These are phyloP conservation scores for Argyrosomus regius DNA, from an alignment of 2,797 vertebrate species.

Conservation along the genomic window DNA sequence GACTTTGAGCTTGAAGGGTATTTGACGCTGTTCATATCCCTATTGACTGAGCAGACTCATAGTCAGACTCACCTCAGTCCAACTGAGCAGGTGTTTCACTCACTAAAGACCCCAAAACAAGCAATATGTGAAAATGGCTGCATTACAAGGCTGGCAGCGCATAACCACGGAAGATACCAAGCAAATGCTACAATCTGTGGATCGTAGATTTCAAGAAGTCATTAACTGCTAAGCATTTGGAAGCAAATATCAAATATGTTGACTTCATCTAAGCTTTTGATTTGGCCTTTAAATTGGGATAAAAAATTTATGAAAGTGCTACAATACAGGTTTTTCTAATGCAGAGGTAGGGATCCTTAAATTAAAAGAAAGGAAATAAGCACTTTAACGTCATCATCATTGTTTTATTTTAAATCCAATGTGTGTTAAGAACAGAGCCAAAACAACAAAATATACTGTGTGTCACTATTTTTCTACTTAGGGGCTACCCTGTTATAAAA, in stretches of 20 bases:
- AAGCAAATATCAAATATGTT: conserved; percentile 1
- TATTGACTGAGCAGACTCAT: neutral
- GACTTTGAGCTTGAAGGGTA: conserved; percentile 21
- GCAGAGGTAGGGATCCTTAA: neutral
- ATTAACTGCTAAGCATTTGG: conserved; percentile 15
- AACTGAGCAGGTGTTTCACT: conserved; percentile 56
- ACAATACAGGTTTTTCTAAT: neutral
- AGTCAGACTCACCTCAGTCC: conserved; percentile 30
- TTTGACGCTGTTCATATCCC: conserved; percentile 7
- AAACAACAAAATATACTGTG: neutral
- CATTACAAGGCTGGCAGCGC: conserved; percentile 37
- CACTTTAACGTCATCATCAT: neutral
- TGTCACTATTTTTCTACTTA: conserved; percentile 1
- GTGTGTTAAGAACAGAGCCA: neutral
- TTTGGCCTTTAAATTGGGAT: conserved; percentile 7
- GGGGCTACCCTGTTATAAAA: neutral
- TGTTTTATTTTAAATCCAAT: neutral
- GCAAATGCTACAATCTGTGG: conserved; percentile 39
- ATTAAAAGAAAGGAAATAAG: neutral
- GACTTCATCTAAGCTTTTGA: conserved; percentile 1
- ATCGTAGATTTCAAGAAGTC: conserved; percentile 31
- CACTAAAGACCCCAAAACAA: conserved; percentile 48
- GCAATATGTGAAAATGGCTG: conserved; percentile 58
- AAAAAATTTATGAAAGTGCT: neutral
- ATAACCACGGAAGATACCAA: conserved; percentile 36